These are phyloP conservation scores for Pegoplata infirma DNA, from an alignment of 2,888 invertebrate species.

Conservation along the genomic window DNA sequence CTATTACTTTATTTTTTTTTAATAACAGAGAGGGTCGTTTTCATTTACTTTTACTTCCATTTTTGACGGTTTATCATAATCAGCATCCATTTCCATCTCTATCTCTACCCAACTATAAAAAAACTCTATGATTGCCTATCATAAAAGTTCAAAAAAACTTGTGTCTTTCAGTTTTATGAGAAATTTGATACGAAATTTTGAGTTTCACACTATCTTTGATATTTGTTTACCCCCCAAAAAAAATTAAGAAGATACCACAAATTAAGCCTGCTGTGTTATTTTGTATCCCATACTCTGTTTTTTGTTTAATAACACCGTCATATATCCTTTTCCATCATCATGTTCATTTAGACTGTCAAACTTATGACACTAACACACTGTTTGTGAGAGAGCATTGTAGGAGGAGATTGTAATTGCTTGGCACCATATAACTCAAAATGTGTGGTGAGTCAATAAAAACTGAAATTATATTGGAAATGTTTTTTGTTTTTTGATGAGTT, in stretches of 20 bases:
- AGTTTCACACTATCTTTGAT: slow-evolving; percentile 29
- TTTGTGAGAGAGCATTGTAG: slow-evolving; percentile 19
- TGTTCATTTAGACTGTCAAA: slow-evolving; percentile 61
- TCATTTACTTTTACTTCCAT: background rate
- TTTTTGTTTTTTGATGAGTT: slow-evolving; percentile 29
- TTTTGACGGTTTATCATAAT: background rate
- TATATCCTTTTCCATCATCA: slow-evolving; percentile 64
- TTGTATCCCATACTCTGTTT: background rate
- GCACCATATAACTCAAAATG: slow-evolving; percentile 10
- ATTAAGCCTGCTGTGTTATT: slow-evolving; percentile 38
- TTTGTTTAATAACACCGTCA: background rate
- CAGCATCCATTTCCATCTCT: background rate
- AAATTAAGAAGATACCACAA: background rate
- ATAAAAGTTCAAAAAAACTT: slow-evolving; percentile 3
- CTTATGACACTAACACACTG: slow-evolving; percentile 43
- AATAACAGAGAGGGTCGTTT: slow-evolving; percentile 2
- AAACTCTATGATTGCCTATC: slow-evolving; percentile 27
- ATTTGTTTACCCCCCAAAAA: background rate
- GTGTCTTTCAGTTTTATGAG: slow-evolving; percentile 30
- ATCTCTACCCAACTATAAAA: too few species aligned
- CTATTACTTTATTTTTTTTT: background rate
- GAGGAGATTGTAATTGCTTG: slow-evolving; percentile 21
- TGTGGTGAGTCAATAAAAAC: slow-evolving; percentile 50
- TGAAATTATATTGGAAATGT: slow-evolving; percentile 16
- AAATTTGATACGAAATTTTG: slow-evolving; percentile 44